A percentile compares a stretch with the other conserved stretches of the same genome.
These are phyloP conservation scores for Agrotis exclamationis DNA, from an alignment of 2,888 invertebrate genomes.

Conservation along the genomic window DNA sequence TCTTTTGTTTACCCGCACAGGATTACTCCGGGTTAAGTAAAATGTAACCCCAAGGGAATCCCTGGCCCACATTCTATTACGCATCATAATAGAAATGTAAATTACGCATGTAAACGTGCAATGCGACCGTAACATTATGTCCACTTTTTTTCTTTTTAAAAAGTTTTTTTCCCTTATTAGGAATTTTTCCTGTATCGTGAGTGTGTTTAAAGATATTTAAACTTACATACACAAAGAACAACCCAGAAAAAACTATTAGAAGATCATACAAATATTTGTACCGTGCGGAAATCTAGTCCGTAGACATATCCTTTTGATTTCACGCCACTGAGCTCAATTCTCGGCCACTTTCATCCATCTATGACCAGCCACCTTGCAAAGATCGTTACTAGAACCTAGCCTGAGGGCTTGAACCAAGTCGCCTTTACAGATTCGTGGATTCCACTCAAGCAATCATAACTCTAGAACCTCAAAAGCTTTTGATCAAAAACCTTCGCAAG, in stretches of 20 bases:
- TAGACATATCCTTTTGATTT: neutral
- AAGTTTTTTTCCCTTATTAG: too few relatives aligned
- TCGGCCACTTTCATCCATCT: neutral
- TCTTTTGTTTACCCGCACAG: slow-evolving; percentile 12
- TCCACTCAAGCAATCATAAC: slow-evolving; percentile 33
- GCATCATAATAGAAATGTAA: slow-evolving; percentile 23
- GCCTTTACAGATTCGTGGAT: slow-evolving; percentile 6
- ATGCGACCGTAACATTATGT: neutral
- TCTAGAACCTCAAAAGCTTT: slow-evolving; percentile 25
- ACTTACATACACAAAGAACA: too few relatives aligned
- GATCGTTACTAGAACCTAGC: slow-evolving; percentile 4
- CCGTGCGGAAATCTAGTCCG: too few relatives aligned
- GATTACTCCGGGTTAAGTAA: slow-evolving; percentile 5
- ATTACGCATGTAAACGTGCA: slow-evolving; percentile 17
- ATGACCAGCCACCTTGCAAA: neutral
- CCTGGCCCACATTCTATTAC: slow-evolving; percentile 4
- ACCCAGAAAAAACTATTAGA: too few relatives aligned
- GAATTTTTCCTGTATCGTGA: too few relatives aligned
- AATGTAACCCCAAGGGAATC: neutral
- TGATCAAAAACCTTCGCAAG: slow-evolving; percentile 40
- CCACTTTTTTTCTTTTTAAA: too few relatives aligned
- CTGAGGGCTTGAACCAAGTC: neutral
- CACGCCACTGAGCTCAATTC: neutral
- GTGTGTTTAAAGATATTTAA: too few relatives aligned
- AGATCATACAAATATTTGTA: too few relatives aligned